Evolutionary conservation across 1,140 invertebrate genomes (phyloP), one percentile per base, ranked within the genome.

Genomic region (Drosophila paulistorum): DNA sequence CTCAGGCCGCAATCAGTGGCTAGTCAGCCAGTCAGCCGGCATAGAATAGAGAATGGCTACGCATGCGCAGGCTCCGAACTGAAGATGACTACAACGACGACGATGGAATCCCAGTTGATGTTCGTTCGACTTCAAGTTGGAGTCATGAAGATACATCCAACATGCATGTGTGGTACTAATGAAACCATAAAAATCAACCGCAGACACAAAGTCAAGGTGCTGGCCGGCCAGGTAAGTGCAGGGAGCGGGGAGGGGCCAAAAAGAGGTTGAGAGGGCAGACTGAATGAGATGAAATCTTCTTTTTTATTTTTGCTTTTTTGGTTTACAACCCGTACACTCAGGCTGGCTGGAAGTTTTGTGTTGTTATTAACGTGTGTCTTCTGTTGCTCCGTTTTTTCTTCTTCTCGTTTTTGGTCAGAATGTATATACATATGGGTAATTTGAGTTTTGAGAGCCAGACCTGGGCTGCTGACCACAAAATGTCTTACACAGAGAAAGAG

Each of bases 171-270:
- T 78, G 75, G 84, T 82, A 89, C 84, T 87, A 87, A 87, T 89
- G 84, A 87, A 87, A 89, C 84, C 84, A 87, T 87, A 87, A 87
- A 87, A 87, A 89, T 87, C 79, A 87, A 89, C 84, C 84, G 74
- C 84, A 89, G 80, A 77, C 78, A 35, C 67, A 71, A 66, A 81
- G 45, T 39, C 35, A 17, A 17, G 42, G 42, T 14, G 42, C 42
- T 45, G 42, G 10, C 13, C 30, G 30, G 30, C 30, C 30, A 30
- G 6, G 35, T 37, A n/a, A 42, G n/a, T 6, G 41, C 4, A n/a
- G 42, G 6, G 1, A 7, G 13, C 2, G 42, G 14, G n/a, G 1
- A 13, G 7, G 13, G 14, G 42, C 10, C 6, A 14, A 45, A 45
- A 23, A 51, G 17, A 51, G 45, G 45, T 51, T 51, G 45, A 67